Percentiles rank a stretch among this genome's conserved stretches.
phyloP scores from a whole-genome alignment of 2,113 vertebrate genomes.

The Lucifuga dentata region DNA sequence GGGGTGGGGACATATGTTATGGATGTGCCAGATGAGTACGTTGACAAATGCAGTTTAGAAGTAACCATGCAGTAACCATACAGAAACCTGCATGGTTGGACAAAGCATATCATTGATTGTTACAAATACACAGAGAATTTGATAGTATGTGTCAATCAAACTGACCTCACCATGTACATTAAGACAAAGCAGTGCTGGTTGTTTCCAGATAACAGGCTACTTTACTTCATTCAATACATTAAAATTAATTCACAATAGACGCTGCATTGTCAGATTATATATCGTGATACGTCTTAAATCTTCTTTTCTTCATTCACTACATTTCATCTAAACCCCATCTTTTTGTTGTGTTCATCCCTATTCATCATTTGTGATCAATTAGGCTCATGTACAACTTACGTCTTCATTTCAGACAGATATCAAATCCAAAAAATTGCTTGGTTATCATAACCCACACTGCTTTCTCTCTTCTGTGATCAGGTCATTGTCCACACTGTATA shows the following conservation, averaged over 20 bases:
- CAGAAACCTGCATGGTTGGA: conserved; percentile 71
- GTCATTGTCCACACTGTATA: conserved; percentile 38
- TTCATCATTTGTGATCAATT: not conserved
- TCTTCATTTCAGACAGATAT: not conserved
- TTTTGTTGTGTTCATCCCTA: not conserved
- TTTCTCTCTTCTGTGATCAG: conserved; percentile 61
- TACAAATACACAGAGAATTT: conserved; percentile 55
- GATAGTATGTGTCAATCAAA: conserved; percentile 52
- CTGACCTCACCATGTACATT: conserved; percentile 44
- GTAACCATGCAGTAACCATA: conserved; percentile 75
- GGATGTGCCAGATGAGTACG: conserved; percentile 52
- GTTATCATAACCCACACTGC: conserved; percentile 29
- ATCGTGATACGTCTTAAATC: not conserved
- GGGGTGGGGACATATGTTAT: too few species aligned
- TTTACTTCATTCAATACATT: not conserved
- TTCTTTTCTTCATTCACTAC: not conserved
- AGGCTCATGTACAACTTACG: not conserved
- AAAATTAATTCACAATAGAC: too few species aligned
- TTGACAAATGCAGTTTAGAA: conserved; percentile 67
- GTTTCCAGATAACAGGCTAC: not conserved
- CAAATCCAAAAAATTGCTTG: not conserved
- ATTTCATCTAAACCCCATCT: not conserved
- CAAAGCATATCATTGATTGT: conserved; percentile 56
- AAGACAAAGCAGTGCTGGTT: conserved; percentile 57
- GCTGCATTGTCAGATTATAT: too few species aligned